Evolutionary conservation across 2,113 vertebrate species (phyloP).

Genomic region (Eulacestoma nigropectus): DNA sequence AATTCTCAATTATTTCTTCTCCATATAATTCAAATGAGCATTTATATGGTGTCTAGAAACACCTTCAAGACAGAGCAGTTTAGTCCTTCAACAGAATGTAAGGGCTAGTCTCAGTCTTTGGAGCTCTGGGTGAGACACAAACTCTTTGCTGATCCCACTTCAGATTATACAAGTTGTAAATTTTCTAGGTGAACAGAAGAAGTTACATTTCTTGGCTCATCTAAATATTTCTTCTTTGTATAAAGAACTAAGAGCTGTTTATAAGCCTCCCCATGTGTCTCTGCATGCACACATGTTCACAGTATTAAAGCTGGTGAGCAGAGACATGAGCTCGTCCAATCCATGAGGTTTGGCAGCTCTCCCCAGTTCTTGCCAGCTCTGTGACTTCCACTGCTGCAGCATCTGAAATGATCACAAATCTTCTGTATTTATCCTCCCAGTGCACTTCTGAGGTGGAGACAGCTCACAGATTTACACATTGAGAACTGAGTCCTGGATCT

Average conservation of each 20-base stretch:
- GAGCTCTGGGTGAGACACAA: neutral
- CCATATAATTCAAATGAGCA: neutral
- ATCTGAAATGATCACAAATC: neutral
- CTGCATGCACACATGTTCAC: neutral
- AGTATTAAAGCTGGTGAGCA: neutral
- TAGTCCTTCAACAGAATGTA: neutral
- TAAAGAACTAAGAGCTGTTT: neutral
- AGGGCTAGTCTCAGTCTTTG: neutral
- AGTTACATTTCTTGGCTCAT: neutral
- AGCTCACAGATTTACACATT: neutral
- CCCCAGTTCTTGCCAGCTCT: neutral
- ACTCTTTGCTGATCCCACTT: neutral
- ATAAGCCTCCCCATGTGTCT: neutral
- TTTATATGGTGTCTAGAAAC: neutral
- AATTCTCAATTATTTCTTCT: neutral
- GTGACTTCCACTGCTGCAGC: neutral
- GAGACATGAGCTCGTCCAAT: neutral
- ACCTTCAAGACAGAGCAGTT: neutral
- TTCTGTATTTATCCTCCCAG: neutral
- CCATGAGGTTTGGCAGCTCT: neutral
- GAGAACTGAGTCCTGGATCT: neutral
- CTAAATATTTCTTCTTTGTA: neutral
- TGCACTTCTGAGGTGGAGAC: neutral
- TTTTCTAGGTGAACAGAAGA: neutral
- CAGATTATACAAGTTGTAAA: neutral